Percentiles rank a stretch among this genome's conserved stretches.
Conservation (phyloP, 2,113 vertebrate species). For the Seriola rivoliana region DNA sequence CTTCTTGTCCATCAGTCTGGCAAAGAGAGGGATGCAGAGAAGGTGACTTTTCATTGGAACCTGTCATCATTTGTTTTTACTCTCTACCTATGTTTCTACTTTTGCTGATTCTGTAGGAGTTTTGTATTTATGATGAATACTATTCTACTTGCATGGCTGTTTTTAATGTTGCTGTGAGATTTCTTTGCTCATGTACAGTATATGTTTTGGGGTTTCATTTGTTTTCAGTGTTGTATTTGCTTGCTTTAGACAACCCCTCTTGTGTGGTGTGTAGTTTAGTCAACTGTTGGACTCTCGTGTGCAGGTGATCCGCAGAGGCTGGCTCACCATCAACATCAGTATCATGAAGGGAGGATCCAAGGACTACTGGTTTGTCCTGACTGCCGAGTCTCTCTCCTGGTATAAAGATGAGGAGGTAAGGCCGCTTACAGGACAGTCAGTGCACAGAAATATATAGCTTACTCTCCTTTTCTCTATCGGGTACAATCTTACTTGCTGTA, state of each 20-base stretch:
- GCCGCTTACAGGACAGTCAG: not conserved
- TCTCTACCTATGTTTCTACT: slow-evolving; percentile 11
- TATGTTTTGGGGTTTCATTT: not conserved
- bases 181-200: not conserved
- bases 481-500: not conserved
- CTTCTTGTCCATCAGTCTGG: slow-evolving; percentile 52
- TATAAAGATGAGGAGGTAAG: slow-evolving; percentile 98
- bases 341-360: slow-evolving; percentile 99
- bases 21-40: slow-evolving; percentile 45
- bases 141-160: not conserved
- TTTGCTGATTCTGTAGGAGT: not conserved
- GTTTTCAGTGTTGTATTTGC: not conserved
- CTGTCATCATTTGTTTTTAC: slow-evolving; percentile 1
- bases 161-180: not conserved
- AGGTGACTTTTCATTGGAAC: slow-evolving; percentile 48
- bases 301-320: slow-evolving; percentile 95
- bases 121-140: not conserved
- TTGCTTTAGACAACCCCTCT: not conserved
- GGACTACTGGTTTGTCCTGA: slow-evolving; percentile 98
- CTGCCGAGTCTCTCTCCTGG: slow-evolving; percentile 96
- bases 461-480: not conserved
- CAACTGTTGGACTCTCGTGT: slow-evolving; percentile 32
- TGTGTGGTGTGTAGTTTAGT: slow-evolving; percentile 8
- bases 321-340: slow-evolving; percentile 98
- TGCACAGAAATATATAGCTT: not conserved